Percentiles rank a stretch among this genome's conserved stretches.
These are phyloP conservation scores for Hetaerina titia DNA, from an alignment of 2,888 invertebrate species.

Conservation along the genomic window DNA sequence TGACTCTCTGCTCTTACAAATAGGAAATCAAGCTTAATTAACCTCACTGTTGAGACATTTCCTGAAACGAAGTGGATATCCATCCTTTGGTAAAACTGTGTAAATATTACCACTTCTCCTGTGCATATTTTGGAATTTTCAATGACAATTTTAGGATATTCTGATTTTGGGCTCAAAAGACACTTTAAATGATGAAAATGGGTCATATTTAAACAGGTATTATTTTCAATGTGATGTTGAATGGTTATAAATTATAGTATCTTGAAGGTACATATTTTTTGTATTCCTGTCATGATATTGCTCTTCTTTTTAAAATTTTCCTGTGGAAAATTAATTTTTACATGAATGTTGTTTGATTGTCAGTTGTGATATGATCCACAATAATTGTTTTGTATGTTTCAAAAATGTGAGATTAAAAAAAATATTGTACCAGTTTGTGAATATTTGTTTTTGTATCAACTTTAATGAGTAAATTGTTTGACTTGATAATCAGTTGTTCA, in stretches of 20 bases:
- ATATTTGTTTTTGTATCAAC: constrained; percentile 14
- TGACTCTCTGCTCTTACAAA: background rate
- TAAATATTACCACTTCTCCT: background rate
- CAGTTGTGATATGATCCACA: background rate
- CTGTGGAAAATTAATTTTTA: constrained; percentile 4
- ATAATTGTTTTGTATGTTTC: constrained; percentile 14
- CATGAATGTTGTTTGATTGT: background rate
- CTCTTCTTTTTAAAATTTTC: background rate
- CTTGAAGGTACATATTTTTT: background rate
- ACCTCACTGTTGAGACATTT: background rate
- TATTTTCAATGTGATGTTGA: background rate
- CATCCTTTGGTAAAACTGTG: background rate
- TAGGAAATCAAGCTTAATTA: background rate
- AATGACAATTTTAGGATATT: background rate
- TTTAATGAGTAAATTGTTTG: background rate
- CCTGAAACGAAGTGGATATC: background rate
- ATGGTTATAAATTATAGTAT: background rate
- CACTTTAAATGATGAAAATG: background rate
- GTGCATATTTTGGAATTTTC: background rate
- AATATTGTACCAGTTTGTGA: constrained; percentile 16
- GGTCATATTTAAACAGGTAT: background rate
- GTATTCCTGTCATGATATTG: background rate
- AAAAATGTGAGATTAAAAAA: background rate
- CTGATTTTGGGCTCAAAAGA: background rate
- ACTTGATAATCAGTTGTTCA: background rate